These are phyloP conservation scores for Napeogenes inachia DNA, from an alignment of 2,888 invertebrate species.

Conservation along the genomic window DNA sequence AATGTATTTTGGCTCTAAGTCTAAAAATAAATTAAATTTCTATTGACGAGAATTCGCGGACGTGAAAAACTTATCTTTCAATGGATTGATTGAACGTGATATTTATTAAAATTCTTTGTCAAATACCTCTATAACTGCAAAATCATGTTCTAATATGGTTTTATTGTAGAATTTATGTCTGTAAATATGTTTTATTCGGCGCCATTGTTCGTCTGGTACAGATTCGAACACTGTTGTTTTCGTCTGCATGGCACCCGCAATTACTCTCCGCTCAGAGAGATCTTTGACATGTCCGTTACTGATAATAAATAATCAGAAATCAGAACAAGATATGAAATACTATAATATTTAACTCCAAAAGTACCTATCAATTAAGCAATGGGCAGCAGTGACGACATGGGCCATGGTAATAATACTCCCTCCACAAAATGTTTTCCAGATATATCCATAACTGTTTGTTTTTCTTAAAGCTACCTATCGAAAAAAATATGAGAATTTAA, in stretches of 20 bases:
- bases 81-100: not conserved
- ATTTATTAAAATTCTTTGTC: not conserved
- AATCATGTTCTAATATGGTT: slow-evolving; percentile 27
- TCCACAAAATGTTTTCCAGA: slow-evolving; percentile 39
- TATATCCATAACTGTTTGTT: slow-evolving; percentile 21
- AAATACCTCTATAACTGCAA: slow-evolving; percentile 32
- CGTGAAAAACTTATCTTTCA: not conserved
- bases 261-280: slow-evolving; percentile 17
- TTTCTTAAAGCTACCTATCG: slow-evolving; percentile 32
- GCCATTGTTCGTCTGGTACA: slow-evolving; percentile 29
- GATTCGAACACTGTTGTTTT: slow-evolving; percentile 15
- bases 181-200: slow-evolving; percentile 29
- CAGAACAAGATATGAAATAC: no score
- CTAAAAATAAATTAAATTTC: no score
- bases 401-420: slow-evolving; percentile 37
- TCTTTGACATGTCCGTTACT: slow-evolving; percentile 19
- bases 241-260: slow-evolving; percentile 30
- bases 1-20: not conserved
- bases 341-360: not conserved
- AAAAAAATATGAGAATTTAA: no score
- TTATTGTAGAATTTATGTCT: slow-evolving; percentile 29
- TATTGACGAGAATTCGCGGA: not conserved
- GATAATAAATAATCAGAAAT: not conserved
- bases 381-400: slow-evolving; percentile 37
- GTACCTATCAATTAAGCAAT: slow-evolving; percentile 31